These are phyloP conservation scores for Petrophora chlorosata DNA, from an alignment of 2,888 invertebrate genomes.

Conservation along the genomic window DNA sequence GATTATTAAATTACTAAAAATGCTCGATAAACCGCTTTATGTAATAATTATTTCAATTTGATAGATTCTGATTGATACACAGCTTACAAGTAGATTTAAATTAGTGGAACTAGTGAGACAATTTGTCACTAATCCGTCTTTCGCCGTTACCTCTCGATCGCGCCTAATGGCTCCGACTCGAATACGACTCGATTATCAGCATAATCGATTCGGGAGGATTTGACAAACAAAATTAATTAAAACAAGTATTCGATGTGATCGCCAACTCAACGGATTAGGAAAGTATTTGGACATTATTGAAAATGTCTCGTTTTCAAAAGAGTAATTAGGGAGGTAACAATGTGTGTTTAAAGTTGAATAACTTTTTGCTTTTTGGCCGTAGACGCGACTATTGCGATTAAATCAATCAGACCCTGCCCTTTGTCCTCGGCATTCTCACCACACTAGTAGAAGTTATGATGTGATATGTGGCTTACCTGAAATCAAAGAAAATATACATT, in stretches of 20 bases:
- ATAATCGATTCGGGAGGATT: slow-evolving; percentile 30
- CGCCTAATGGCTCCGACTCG: slow-evolving; percentile 31
- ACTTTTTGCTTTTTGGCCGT: neutral
- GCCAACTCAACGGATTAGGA: slow-evolving; percentile 3
- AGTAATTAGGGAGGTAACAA: neutral
- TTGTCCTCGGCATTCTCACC: neutral
- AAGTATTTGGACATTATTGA: slow-evolving; percentile 18
- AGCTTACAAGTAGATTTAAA: slow-evolving; percentile 12
- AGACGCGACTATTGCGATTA: no score
- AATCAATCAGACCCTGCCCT: no score
- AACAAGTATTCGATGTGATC: slow-evolving; percentile 27
- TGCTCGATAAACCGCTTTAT: no score
- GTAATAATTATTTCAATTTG: no score
- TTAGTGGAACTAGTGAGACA: slow-evolving; percentile 15
- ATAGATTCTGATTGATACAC: slow-evolving; percentile 4
- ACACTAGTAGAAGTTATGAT: neutral
- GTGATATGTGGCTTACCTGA: slow-evolving; percentile 18
- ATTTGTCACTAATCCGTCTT: slow-evolving; percentile 16
- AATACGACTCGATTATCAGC: slow-evolving; percentile 36
- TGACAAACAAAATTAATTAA: slow-evolving; percentile 37
- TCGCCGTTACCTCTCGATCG: slow-evolving; percentile 5
- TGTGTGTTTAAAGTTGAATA: neutral
- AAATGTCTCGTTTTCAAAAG: neutral
- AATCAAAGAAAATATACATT: neutral
- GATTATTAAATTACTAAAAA: no score